A percentile compares a stretch with the other conserved stretches of the same genome.
These are phyloP conservation scores for Nephrocerus scutellatus DNA, from an alignment of 2,888 invertebrate genomes.

Conservation along the genomic window DNA sequence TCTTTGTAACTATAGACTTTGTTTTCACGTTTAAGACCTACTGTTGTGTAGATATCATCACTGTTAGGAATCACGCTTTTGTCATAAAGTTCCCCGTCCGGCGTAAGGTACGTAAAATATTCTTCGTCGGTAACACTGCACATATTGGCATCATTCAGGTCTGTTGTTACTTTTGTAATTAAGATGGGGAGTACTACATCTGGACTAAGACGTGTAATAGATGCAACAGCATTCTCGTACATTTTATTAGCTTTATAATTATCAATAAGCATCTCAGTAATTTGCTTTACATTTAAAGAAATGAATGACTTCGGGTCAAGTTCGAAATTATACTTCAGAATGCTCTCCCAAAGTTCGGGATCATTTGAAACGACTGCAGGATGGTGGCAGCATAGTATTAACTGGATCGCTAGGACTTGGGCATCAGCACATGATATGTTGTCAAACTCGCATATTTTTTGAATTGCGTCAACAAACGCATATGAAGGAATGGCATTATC, in stretches of 20 bases:
- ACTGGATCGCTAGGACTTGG: slow-evolving; percentile 57
- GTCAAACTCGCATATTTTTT: slow-evolving; percentile 34
- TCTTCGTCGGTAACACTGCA: slow-evolving; percentile 70
- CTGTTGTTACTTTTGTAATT: slow-evolving; percentile 54
- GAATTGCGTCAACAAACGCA: slow-evolving; percentile 37
- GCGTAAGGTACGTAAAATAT: slow-evolving; percentile 72
- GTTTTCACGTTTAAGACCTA: slow-evolving; percentile 83
- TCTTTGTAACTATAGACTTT: slow-evolving; percentile 96
- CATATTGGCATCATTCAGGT: slow-evolving; percentile 60
- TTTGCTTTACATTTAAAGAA: slow-evolving; percentile 51
- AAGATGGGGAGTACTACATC: slow-evolving; percentile 60
- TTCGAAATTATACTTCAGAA: slow-evolving; percentile 48
- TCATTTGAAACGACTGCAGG: slow-evolving; percentile 57
- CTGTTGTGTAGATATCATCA: slow-evolving; percentile 40
- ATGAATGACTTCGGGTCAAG: slow-evolving; percentile 52
- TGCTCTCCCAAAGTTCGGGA: slow-evolving; percentile 62
- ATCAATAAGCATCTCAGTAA: slow-evolving; percentile 58
- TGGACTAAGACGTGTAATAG: slow-evolving; percentile 59
- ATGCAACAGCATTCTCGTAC: slow-evolving; percentile 65
- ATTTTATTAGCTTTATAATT: slow-evolving; percentile 52
- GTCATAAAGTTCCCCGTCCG: slow-evolving; percentile 86
- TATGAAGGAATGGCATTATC: slow-evolving; percentile 30
- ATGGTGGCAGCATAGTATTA: slow-evolving; percentile 69
- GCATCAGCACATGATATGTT: slow-evolving; percentile 47
- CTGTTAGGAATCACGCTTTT: slow-evolving; percentile 64